Conservation (phyloP, 2,797 vertebrate species). For the Myotis pilosus region DNA sequence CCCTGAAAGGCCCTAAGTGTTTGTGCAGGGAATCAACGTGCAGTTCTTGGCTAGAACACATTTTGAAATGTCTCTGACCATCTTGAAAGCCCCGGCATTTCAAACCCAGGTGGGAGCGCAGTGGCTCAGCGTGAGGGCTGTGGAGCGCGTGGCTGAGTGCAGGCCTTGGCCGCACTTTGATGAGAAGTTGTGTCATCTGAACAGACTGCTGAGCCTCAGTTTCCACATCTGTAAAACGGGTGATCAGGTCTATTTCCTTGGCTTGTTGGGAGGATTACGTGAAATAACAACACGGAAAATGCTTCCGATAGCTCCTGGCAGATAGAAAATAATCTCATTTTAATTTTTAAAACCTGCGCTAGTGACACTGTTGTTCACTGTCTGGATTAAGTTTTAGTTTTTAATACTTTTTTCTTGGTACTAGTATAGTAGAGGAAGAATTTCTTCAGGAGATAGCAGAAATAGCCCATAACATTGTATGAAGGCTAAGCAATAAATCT, state of each 20-base stretch:
- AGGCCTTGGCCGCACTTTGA: neutral
- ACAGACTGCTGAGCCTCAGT: neutral
- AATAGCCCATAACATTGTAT: neutral
- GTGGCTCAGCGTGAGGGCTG: neutral
- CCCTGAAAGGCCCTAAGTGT: neutral
- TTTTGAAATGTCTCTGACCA: neutral
- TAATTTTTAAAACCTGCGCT: neutral
- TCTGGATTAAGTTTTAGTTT: neutral
- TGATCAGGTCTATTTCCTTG: rapidly evolving
- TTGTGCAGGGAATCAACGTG: neutral
- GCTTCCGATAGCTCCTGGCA: neutral
- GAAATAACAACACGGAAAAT: neutral
- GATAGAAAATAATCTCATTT: neutral
- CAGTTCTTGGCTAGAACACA: neutral
- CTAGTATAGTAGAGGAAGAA: neutral
- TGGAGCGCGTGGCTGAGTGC: neutral
- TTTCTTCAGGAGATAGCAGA: neutral
- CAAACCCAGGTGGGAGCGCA: rapidly evolving
- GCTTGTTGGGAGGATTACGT: neutral
- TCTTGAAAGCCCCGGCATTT: neutral
- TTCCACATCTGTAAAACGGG: neutral
- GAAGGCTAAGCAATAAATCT: neutral
- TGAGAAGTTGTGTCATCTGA: neutral
- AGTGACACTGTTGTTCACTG: neutral
- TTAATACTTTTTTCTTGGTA: neutral